Conservation (phyloP, 2,888 invertebrate genomes). For the Tuta absoluta region DNA sequence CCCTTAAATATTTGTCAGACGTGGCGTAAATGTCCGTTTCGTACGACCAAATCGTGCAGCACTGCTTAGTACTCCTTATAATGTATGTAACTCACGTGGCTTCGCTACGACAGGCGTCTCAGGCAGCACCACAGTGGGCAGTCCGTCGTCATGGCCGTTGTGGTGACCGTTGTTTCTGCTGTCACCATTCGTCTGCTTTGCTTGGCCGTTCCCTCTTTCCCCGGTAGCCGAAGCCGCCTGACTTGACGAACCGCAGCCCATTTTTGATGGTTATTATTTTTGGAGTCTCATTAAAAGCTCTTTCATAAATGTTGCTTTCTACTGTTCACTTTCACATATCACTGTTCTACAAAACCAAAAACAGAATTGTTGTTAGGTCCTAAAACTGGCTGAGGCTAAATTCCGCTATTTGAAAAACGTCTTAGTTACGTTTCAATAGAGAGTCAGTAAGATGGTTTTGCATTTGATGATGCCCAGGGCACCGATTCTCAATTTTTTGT, state of each 20-base stretch:
- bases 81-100: conserved; percentile 61
- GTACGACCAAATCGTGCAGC: too few relatives aligned
- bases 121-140: conserved; percentile 70
- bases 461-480: too few relatives aligned
- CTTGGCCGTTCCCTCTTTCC: conserved; percentile 47
- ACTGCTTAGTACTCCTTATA: not conserved
- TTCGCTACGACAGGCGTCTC: conserved; percentile 67
- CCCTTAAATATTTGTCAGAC: too few relatives aligned
- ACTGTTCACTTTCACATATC: not conserved
- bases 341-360: too few relatives aligned
- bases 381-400: too few relatives aligned
- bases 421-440: too few relatives aligned
- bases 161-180: conserved; percentile 46
- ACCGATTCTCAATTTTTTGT: too few relatives aligned
- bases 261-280: conserved; percentile 38
- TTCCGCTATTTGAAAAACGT: too few relatives aligned
- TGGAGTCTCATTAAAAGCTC: not conserved
- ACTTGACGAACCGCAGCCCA: conserved; percentile 78
- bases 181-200: conserved; percentile 44
- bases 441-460: too few relatives aligned
- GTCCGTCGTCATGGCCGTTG: conserved; percentile 54
- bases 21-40: not conserved
- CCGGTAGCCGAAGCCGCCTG: conserved; percentile 57
- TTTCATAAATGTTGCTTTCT: not conserved
- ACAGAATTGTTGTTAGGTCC: too few relatives aligned